These are phyloP conservation scores for Agonopterix alstromeriana DNA, from an alignment of 2,888 invertebrate genomes.

Conservation along the genomic window DNA sequence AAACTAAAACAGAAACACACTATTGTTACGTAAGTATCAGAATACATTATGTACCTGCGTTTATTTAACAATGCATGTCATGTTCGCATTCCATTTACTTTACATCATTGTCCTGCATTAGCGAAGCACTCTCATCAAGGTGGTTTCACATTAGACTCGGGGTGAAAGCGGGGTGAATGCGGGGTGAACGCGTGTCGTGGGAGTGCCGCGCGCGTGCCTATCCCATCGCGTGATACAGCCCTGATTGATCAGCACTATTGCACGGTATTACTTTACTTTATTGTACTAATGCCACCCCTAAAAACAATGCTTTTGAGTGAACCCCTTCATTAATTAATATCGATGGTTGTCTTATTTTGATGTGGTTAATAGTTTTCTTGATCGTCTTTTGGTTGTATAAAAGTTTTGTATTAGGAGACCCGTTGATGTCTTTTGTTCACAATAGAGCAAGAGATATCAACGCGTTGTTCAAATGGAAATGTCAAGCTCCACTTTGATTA, in stretches of 20 bases:
- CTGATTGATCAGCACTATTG: conserved; percentile 42
- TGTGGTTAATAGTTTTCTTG: too few relatives aligned
- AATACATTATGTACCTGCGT: neutral
- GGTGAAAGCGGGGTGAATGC: conserved; percentile 1
- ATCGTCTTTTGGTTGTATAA: too few relatives aligned
- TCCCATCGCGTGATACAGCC: conserved; percentile 68
- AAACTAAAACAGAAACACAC: too few relatives aligned
- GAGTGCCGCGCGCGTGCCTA: conserved; percentile 73
- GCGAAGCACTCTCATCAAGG: conserved; percentile 32
- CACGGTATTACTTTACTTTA: conserved; percentile 26
- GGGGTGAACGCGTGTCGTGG: conserved; percentile 56
- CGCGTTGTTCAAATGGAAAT: too few relatives aligned
- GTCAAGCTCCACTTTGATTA: too few relatives aligned
- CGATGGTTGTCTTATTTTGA: neutral
- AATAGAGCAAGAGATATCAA: too few relatives aligned
- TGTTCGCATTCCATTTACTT: conserved; percentile 15
- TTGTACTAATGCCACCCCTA: conserved; percentile 36
- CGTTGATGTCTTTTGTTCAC: too few relatives aligned
- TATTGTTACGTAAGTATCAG: too few relatives aligned
- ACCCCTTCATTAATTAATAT: conserved; percentile 7
- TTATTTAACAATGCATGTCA: conserved; percentile 8
- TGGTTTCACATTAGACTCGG: conserved; percentile 32
- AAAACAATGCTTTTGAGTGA: conserved; percentile 27
- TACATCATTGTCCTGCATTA: conserved; percentile 17
- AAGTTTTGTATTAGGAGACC: too few relatives aligned